Conservation (phyloP, 37 sponge, comb jelly and placozoan species). For the Aphrocallistes beatrix region DNA sequence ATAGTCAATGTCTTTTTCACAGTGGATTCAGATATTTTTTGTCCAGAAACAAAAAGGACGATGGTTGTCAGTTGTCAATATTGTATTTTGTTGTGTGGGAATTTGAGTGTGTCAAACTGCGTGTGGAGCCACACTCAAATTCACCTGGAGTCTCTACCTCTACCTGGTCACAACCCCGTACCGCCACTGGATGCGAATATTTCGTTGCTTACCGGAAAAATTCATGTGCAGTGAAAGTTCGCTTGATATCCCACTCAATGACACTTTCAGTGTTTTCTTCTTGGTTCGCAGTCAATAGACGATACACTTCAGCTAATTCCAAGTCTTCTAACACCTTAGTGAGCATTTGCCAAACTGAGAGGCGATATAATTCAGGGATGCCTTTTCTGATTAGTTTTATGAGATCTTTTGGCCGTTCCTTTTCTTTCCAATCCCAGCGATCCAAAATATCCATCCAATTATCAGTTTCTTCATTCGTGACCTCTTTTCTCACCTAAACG, state of each 20-base stretch:
- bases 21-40: too few relatives aligned
- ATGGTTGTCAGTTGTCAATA: too few relatives aligned
- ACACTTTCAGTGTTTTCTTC: slow-evolving; percentile 70
- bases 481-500: background rate
- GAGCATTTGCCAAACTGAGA: slow-evolving; percentile 85
- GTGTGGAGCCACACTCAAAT: too few relatives aligned
- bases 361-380: slow-evolving; percentile 54
- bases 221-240: slow-evolving; percentile 82
- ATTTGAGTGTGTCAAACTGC: too few relatives aligned
- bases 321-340: slow-evolving; percentile 50
- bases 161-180: too few relatives aligned
- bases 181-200: background rate
- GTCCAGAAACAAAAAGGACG: too few relatives aligned
- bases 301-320: slow-evolving; percentile 60
- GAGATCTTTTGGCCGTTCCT: slow-evolving; percentile 56
- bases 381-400: slow-evolving; percentile 59
- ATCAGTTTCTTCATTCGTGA: background rate
- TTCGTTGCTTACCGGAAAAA: slow-evolving; percentile 50
- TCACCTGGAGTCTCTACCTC: too few relatives aligned
- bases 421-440: slow-evolving; percentile 4
- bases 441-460: slow-evolving; percentile 5
- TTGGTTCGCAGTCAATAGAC: slow-evolving; percentile 61
- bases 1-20: too few relatives aligned
- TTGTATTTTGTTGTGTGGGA: too few relatives aligned
- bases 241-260: slow-evolving; percentile 83